Conservation (phyloP, 2,888 invertebrate species). For the Pristionchus japonicus region DNA sequence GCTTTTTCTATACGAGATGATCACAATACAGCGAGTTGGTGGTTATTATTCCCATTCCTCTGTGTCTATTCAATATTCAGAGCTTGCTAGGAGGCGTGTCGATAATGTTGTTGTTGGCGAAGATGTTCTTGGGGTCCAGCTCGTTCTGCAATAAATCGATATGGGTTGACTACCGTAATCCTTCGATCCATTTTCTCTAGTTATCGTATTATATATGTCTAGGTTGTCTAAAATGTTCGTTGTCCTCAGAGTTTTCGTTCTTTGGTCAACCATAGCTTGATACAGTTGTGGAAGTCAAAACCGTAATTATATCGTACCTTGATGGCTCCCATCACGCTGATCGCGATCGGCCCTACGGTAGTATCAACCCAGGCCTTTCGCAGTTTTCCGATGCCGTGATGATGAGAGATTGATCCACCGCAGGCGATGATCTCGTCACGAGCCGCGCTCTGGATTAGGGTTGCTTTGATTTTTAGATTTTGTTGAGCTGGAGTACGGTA, state of each 20-base stretch:
- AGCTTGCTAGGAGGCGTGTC: slow-evolving; percentile 52
- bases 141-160: slow-evolving; percentile 77
- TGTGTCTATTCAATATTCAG: background rate
- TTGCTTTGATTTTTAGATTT: background rate
- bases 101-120: slow-evolving; percentile 88
- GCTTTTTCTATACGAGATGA: background rate
- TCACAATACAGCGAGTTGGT: background rate
- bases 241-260: no score
- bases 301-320: slow-evolving; percentile 78
- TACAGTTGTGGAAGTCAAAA: no score
- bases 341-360: slow-evolving; percentile 88
- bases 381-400: slow-evolving; percentile 87
- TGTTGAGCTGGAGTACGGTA: no score
- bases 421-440: slow-evolving; percentile 91
- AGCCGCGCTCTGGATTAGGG: slow-evolving; percentile 81
- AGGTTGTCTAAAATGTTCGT: no score
- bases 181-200: no score
- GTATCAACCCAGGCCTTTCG: slow-evolving; percentile 88
- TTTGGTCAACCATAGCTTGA: no score
- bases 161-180: background rate
- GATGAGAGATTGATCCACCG: slow-evolving; percentile 94
- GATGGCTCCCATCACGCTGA: slow-evolving; percentile 85
- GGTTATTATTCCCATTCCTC: background rate
- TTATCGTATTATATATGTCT: no score
- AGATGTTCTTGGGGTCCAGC: slow-evolving; percentile 94